phyloP scores from a whole-genome alignment of 2,113 vertebrate species.

The Colaptes auratus region DNA sequence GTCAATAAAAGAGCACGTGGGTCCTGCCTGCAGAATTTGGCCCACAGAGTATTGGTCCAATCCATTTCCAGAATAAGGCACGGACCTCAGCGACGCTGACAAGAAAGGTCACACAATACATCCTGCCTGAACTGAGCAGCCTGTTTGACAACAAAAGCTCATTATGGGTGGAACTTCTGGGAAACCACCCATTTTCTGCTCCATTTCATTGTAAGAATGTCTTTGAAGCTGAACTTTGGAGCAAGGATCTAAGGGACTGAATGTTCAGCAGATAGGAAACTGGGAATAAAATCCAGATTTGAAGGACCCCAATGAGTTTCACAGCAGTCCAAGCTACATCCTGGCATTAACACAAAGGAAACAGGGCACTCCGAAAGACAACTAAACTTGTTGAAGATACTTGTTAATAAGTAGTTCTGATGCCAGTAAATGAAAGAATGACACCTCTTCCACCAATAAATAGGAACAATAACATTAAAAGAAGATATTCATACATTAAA shows the following conservation, averaged over 20 bases:
- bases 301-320: neutral
- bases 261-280: neutral
- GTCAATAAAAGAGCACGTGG: neutral
- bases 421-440: neutral
- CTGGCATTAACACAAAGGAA: neutral
- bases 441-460: constrained; percentile 9
- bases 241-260: neutral
- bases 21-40: neutral
- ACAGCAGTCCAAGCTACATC: neutral
- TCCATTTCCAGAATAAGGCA: neutral
- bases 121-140: neutral
- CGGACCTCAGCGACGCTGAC: neutral
- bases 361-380: neutral
- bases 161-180: neutral
- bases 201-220: neutral
- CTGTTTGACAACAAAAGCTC: neutral
- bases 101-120: neutral
- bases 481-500: neutral
- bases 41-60: neutral
- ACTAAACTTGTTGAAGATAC: neutral
- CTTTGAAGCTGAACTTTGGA: constrained; percentile 14
- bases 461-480: neutral
- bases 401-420: constrained; percentile 4
- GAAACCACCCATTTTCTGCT: constrained; percentile 8
- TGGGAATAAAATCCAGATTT: neutral